Base-by-base conservation (phyloP, 2,113 vertebrate genomes). In the Opisthocomus hoazin region DNA sequence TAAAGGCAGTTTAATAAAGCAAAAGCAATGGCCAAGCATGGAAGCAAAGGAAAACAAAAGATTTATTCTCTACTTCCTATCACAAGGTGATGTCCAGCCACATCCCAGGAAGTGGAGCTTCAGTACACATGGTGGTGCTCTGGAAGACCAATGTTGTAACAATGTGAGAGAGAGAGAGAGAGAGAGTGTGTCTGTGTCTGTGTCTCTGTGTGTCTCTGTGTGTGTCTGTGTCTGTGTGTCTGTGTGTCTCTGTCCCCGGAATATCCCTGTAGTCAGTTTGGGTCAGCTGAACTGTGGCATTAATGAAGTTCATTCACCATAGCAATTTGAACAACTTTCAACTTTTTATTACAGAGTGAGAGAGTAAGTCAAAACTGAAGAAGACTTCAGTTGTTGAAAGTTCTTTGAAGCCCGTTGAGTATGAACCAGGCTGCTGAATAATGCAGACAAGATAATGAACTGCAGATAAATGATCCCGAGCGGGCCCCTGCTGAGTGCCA, bases 361-460 rank as follows among this genome's bases (percentile, higher is more conserved):
- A 97, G 95, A 77, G 93, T 97, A 96, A 97, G 96, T 97, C 97
- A 97, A 97, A 98, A 96, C 91, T 97, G 93, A 85, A 97, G 96
- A 97, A 97, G 94, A 97, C 96, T 98, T 97, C 94, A 98, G 98
- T 98, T 97, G 97, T 97, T 98, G 96, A 98, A 98, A 99, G 97
- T 98, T 98, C 97, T 97, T 97, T 86, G 94, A 98, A 98, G 96
- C 93, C 97, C 97, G 97, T 56, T 98, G 97, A 98, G 94, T 97
- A 97, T 98, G 97, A 98, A 98, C 97, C 87, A 93, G 77, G 97
- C 97, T 98, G 97, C 96, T 98, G 98, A 99, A 98, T 99, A 99
- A 99, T 97, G 96, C 95, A 97, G 97, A 98, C 97, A 98, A 96
- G 97, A 97, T 98, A 98, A 98, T 98, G 97, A 98, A 97, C 95